Evolutionary conservation across 2,888 invertebrate species (phyloP).

Genomic region (Cordilura impudica): DNA sequence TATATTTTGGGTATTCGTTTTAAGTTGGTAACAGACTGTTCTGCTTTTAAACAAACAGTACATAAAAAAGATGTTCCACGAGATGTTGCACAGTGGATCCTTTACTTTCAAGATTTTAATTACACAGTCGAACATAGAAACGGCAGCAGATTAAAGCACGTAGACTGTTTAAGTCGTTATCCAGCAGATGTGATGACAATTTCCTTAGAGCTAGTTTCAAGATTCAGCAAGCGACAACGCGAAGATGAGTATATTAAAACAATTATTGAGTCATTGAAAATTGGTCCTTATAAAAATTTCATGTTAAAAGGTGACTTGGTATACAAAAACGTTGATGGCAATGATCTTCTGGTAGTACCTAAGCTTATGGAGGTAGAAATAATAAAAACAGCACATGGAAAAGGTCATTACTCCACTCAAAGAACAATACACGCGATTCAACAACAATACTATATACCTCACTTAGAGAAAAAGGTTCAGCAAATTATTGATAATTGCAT

Average conservation of each 20-base stretch:
- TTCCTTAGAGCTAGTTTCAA: neutral
- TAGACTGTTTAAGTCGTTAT: too few species aligned
- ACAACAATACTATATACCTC: constrained; percentile 31
- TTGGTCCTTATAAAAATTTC: neutral
- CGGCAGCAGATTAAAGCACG: too few species aligned
- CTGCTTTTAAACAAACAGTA: too few species aligned
- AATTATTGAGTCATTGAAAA: too few species aligned
- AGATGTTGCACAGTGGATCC: too few species aligned
- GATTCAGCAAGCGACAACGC: neutral
- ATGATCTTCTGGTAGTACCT: constrained; percentile 34
- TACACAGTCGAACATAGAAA: too few species aligned
- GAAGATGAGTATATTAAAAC: neutral
- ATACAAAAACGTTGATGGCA: constrained; percentile 28
- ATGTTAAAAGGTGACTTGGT: neutral
- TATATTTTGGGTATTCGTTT: too few species aligned
- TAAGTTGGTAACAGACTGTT: too few species aligned
- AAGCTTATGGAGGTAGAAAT: constrained; percentile 32
- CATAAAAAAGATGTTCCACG: too few species aligned
- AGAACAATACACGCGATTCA: constrained; percentile 34
- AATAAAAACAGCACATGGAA: constrained; percentile 24
- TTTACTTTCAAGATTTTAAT: too few species aligned
- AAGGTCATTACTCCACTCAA: constrained; percentile 23
- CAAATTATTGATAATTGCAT: neutral
- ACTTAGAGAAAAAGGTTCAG: too few species aligned
- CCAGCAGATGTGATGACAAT: constrained; percentile 2